Evolutionary conservation across 2,888 invertebrate genomes (phyloP).

Genomic region (Phyllotreta striolata): DNA sequence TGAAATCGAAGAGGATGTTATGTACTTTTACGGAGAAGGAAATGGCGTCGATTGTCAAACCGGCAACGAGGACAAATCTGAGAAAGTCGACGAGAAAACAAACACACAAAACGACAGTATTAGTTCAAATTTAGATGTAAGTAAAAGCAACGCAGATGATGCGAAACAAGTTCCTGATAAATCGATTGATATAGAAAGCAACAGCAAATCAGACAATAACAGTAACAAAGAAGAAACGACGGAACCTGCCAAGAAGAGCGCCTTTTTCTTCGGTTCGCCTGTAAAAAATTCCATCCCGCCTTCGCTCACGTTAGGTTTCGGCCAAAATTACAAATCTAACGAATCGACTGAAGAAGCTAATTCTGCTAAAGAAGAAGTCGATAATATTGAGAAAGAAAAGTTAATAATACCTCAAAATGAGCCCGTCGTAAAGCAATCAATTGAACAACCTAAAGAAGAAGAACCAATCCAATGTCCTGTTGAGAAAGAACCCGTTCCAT

Average conservation of each 20-base stretch:
- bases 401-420: background rate
- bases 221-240: conserved; percentile 26
- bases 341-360: background rate
- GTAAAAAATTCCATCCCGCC: conserved; percentile 48
- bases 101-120: conserved; percentile 38
- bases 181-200: conserved; percentile 50
- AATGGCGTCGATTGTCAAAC: conserved; percentile 76
- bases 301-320: conserved; percentile 40
- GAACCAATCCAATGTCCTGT: background rate
- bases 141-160: conserved; percentile 38
- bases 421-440: conserved; percentile 10
- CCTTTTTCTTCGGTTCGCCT: conserved; percentile 63
- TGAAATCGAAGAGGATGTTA: conserved; percentile 75
- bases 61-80: conserved; percentile 67
- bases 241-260: conserved; percentile 50
- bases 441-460: conserved; percentile 25
- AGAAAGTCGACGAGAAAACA: conserved; percentile 23
- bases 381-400: conserved; percentile 16
- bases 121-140: conserved; percentile 37
- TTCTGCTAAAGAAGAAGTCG: background rate
- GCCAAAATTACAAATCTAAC: conserved; percentile 34
- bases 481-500: too few relatives aligned
- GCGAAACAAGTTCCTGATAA: conserved; percentile 49
- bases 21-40: conserved; percentile 77
- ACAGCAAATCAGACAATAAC: conserved; percentile 53